phyloP scores from a whole-genome alignment of 1,140 invertebrate genomes.

The Belonocnema kinseyi region DNA sequence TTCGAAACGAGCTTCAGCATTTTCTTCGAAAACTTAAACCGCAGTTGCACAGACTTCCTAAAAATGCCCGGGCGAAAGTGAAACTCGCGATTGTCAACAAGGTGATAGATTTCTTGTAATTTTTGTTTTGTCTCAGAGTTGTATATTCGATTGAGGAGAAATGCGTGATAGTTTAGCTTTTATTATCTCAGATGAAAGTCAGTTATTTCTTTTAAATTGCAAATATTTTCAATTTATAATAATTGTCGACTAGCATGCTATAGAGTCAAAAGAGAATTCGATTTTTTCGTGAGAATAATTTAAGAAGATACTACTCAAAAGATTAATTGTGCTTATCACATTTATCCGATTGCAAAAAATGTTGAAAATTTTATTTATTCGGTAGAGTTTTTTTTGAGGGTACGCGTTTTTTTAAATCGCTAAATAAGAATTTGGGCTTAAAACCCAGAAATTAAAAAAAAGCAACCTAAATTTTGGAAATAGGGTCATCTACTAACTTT shows the following conservation, averaged over 20 bases:
- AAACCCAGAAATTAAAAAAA: too few relatives aligned
- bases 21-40: conserved; percentile 70
- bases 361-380: too few relatives aligned
- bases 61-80: conserved; percentile 65
- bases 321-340: neutral
- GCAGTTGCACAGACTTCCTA: conserved; percentile 66
- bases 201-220: neutral
- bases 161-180: too few relatives aligned
- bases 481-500: too few relatives aligned
- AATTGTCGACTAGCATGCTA: too few relatives aligned
- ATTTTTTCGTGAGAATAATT: conserved; percentile 46
- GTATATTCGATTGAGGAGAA: neutral
- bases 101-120: conserved; percentile 70
- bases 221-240: too few relatives aligned
- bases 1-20: conserved; percentile 62
- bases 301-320: conserved; percentile 36
- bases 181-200: neutral
- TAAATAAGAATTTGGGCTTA: too few relatives aligned
- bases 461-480: too few relatives aligned
- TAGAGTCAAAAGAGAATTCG: too few relatives aligned
- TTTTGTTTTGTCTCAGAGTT: conserved; percentile 29
- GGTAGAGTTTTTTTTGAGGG: too few relatives aligned
- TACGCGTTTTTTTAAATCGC: too few relatives aligned
- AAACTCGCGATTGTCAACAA: conserved; percentile 72
- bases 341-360: neutral